Conservation (phyloP, 2,797 vertebrate species). For the Pseudomugil gertrudae region DNA sequence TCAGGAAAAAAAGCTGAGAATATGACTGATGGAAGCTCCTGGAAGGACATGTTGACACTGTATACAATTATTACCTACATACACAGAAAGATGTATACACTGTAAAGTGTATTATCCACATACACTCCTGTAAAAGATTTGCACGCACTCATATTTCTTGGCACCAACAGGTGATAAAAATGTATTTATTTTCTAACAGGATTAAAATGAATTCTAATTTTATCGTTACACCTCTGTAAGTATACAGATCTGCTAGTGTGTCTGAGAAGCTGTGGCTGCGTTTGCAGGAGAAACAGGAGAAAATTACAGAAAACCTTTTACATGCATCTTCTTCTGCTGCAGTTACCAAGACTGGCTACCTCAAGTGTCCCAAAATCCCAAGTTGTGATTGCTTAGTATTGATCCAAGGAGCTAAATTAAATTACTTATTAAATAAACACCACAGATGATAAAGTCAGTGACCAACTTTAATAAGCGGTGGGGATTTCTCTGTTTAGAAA, state of each 20-base stretch:
- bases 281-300: constrained; percentile 25
- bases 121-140: constrained; percentile 2
- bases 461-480: background rate
- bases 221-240: constrained; percentile 34
- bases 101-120: too few relatives aligned
- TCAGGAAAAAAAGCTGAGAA: constrained; percentile 2
- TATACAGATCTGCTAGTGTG: constrained; percentile 15
- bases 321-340: background rate
- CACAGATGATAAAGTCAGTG: background rate
- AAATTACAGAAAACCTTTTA: background rate
- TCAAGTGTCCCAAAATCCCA: background rate
- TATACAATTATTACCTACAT: constrained; percentile 11
- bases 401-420: background rate
- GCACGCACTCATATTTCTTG: constrained; percentile 15
- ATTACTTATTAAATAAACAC: background rate
- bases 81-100: too few relatives aligned
- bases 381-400: background rate
- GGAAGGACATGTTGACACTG: background rate
- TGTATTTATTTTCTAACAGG: constrained; percentile 50
- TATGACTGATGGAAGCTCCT: background rate
- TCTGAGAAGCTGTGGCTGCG: constrained; percentile 40
- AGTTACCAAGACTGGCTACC: background rate
- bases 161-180: constrained; percentile 28
- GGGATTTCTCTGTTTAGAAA: background rate
- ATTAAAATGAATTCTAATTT: constrained; percentile 32